Base-by-base conservation (phyloP, 1,140 invertebrate genomes). In the Pristionchus pacificus region DNA sequence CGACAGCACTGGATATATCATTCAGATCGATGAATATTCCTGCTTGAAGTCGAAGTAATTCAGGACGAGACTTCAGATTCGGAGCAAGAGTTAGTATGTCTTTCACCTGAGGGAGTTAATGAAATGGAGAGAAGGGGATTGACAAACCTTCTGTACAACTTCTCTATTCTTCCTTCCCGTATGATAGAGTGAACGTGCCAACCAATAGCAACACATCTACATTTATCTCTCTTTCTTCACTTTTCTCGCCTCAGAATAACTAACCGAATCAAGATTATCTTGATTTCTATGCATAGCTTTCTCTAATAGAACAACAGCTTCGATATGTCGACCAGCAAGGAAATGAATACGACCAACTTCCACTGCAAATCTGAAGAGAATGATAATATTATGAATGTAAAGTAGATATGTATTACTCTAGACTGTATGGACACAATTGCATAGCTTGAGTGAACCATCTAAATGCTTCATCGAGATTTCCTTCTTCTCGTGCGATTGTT, bases 401-500 rank as follows among this genome's bases (percentile, higher is more conserved):
- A 30, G 1, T 13, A 1, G 0, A 28, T 1, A 63, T 1, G 14
- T 30, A 19, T 29, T n/a, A 67, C 33, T 25, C 24, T 68, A 60
- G 33, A 60, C 60, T 59, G 29, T 58, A 58, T 13, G 49, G 49
- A 57, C 49, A 66, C 29, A 57, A 3, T 19, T 66, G 27, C 30
- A 58, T 58, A 57, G 65, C 65, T 19, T 58, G 57, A 19, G 57
- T 27, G 59, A 66, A 66, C 27, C 65, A 66, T 19, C 59, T 57
- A 38, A 66, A 58, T 1, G 65, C 65, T 30, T 66, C 65, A 58
- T 66, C 65, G 14, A 66, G 27, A 24, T 66, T 57, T 57, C 65
- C 65, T 58, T 66, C 65, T 13, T 66, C 59, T 57, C 65, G 57
- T 57, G 65, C 65, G 32, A 66, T 66, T 10, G 59, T 30, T 58